A percentile compares a stretch with the other conserved stretches of the same genome.
Conservation (phyloP, 2,888 invertebrate species). For the Aspidiotus rigidus region DNA sequence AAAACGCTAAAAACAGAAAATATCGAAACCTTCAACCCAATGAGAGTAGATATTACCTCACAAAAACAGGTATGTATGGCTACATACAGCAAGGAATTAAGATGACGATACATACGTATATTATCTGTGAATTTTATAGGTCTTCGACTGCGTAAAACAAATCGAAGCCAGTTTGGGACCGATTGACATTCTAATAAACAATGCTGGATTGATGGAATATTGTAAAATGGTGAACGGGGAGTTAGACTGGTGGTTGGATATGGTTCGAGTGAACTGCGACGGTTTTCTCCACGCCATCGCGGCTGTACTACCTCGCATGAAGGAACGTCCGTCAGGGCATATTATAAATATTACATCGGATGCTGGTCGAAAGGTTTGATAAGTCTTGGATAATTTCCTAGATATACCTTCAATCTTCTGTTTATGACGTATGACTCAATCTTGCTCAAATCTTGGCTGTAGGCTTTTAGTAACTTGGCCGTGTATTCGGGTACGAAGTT, state of each 20-base stretch:
- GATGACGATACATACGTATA: background rate
- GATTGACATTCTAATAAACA: conserved; percentile 48
- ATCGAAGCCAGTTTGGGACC: conserved; percentile 38
- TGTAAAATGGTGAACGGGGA: conserved; percentile 42
- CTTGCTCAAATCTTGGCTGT: background rate
- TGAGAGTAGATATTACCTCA: conserved; percentile 38
- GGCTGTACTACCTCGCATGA: conserved; percentile 45
- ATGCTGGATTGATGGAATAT: conserved; percentile 47
- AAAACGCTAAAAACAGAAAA: conserved; percentile 26
- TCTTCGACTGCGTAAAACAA: conserved; percentile 26
- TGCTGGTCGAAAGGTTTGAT: conserved; percentile 38
- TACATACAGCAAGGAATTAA: background rate
- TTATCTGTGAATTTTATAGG: conserved; percentile 12
- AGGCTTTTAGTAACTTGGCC: conserved; percentile 39
- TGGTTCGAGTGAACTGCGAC: conserved; percentile 41
- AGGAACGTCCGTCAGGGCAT: conserved; percentile 43
- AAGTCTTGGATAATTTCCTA: background rate
- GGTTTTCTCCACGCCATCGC: conserved; percentile 39
- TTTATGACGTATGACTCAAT: too few relatives aligned
- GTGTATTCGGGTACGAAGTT: conserved; percentile 40
- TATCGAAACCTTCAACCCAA: conserved; percentile 33
- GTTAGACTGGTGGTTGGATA: conserved; percentile 49
- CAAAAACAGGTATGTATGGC: conserved; percentile 35
- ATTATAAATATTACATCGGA: conserved; percentile 45
- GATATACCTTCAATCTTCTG: too few relatives aligned